A percentile compares a stretch with the other conserved stretches of the same genome.
These are phyloP conservation scores for Talpa occidentalis DNA, from an alignment of 2,113 vertebrate genomes.

Conservation along the genomic window DNA sequence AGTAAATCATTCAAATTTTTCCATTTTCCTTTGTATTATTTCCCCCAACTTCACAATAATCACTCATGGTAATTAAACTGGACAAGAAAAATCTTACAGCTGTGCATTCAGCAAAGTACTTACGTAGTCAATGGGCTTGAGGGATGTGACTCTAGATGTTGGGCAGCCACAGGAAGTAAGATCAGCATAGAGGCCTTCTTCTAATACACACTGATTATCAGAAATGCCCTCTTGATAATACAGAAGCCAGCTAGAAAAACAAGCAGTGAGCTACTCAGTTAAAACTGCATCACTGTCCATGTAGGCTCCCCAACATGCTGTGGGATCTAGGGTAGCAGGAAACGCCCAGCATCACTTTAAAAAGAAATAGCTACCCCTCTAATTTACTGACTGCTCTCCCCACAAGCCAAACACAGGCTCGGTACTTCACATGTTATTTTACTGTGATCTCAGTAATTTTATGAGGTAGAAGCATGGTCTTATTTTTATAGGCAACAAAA, in stretches of 20 bases:
- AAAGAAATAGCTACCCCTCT: background rate
- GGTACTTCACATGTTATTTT: background rate
- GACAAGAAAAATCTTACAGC: slow-evolving; percentile 47
- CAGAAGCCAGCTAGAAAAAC: slow-evolving; percentile 90
- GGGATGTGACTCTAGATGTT: slow-evolving; percentile 86
- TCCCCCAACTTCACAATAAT: background rate
- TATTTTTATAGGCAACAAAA: background rate
- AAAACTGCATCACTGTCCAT: slow-evolving; percentile 67
- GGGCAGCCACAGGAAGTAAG: slow-evolving; percentile 90
- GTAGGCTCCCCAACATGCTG: background rate
- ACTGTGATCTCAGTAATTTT: background rate
- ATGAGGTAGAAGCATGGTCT: background rate
- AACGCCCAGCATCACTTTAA: background rate
- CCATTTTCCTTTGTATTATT: background rate
- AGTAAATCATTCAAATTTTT: slow-evolving; percentile 30
- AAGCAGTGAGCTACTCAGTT: slow-evolving; percentile 51
- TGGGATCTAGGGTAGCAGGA: background rate
- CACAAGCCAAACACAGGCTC: background rate
- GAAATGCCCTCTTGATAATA: slow-evolving; percentile 86
- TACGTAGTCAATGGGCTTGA: slow-evolving; percentile 92
- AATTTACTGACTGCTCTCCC: background rate
- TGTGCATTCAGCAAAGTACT: slow-evolving; percentile 73
- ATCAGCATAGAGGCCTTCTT: slow-evolving; percentile 91
- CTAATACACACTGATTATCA: slow-evolving; percentile 90
- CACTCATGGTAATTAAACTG: background rate